phyloP scores from a whole-genome alignment of 2,113 vertebrate species.

The Nettapus auritus region DNA sequence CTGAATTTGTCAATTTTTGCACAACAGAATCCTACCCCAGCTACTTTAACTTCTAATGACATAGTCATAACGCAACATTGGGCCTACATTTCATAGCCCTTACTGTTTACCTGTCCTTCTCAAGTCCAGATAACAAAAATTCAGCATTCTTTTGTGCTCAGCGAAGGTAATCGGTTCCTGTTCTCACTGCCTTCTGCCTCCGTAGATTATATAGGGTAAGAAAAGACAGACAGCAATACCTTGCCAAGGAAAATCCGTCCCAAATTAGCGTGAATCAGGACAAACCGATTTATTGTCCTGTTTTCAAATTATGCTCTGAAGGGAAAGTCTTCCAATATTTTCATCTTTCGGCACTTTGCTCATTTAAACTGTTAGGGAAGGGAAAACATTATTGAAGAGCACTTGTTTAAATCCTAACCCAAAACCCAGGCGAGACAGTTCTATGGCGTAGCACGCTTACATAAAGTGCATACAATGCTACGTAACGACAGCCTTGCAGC shows the following conservation, averaged over 20 bases:
- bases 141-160: neutral
- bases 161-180: neutral
- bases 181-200: neutral
- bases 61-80: neutral
- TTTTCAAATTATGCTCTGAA: neutral
- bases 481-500: neutral
- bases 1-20: neutral
- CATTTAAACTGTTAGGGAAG: neutral
- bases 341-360: neutral
- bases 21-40: neutral
- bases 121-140: neutral
- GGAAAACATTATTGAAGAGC: too few relatives aligned
- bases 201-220: neutral
- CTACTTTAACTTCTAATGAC: neutral
- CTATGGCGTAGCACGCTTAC: accelerated
- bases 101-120: neutral
- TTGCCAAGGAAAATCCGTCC: neutral
- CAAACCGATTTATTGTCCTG: neutral
- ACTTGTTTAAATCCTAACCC: neutral
- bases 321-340: neutral
- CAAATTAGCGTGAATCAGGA: neutral
- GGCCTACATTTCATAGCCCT: neutral
- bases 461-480: accelerated
- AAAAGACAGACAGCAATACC: neutral
- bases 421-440: accelerated